Evolutionary conservation across 1,140 invertebrate genomes (phyloP), one percentile per base, ranked within the genome.

Genomic region (Drosophila bocqueti): DNA sequence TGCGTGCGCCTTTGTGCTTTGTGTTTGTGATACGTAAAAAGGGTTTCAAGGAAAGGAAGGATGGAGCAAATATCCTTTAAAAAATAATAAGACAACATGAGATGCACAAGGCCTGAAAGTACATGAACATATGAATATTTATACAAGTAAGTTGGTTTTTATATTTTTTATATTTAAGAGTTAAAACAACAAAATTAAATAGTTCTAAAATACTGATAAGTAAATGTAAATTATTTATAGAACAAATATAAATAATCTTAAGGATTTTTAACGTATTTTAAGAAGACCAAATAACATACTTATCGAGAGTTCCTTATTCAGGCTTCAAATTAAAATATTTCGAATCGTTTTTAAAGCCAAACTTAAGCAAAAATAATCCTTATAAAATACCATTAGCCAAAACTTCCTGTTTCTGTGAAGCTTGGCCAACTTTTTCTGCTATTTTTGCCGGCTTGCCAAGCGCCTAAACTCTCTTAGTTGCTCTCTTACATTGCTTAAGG

Each of bases 21-120:
- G 67, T 71, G 42, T 49, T 78, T 78, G 66, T 69, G 46, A 65
- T 62, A 69, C 54, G n/a, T 40, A 24, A 54, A 38, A 60, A 45
- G 21, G 65, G 65, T 67, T 67, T 62, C 60, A 55, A 57, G 18
- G 43, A 42, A 43, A n/a, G 13, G 7, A n/a, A 42, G 40, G 57
- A 36, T 2, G 34, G 29, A 29, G 24, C 24, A 7, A 36, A 36
- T 47, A 3, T 60, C 46, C 36, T 40, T n/a, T 6, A 13, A 16
- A 15, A 18, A 52, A 45, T 24, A 11, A 29, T 36, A 16, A 36
- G 21, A 4, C 13, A 64, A 29, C 15, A n/a, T 4, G 45, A 18
- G 24, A 67, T 16, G 8, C 16, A 16, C 15, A 13, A 26, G 7
- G 26, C 18, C 26, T 13, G 2, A 4, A 49, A 40, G 26, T 65